phyloP scores from a whole-genome alignment of 2,113 vertebrate species.

The Ascaphus truei region DNA sequence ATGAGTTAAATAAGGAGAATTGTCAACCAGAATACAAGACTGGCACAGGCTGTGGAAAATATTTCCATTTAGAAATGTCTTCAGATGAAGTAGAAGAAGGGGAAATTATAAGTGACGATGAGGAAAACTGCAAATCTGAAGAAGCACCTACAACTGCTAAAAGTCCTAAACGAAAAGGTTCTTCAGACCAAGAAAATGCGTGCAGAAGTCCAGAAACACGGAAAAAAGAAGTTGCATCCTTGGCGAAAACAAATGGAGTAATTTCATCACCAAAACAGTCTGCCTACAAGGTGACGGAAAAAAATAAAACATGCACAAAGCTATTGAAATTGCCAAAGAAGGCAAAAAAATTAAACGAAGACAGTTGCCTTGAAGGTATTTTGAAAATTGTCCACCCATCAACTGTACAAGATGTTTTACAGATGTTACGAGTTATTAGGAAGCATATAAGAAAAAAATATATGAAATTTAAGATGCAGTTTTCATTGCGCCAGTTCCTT shows the following conservation, averaged over 20 bases:
- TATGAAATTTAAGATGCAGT: slow-evolving; percentile 92
- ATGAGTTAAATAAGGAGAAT: slow-evolving; percentile 91
- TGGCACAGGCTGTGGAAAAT: slow-evolving; percentile 43
- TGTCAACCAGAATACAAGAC: slow-evolving; percentile 69
- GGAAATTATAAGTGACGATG: slow-evolving; percentile 84
- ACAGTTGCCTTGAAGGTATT: slow-evolving; percentile 65
- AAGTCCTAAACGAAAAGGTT: slow-evolving; percentile 41
- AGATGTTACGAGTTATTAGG: slow-evolving; percentile 76
- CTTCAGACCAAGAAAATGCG: slow-evolving; percentile 44
- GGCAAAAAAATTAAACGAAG: slow-evolving; percentile 52
- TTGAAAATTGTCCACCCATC: slow-evolving; percentile 64
- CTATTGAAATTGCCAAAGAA: background rate
- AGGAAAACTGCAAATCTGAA: slow-evolving; percentile 52
- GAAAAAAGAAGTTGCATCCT: slow-evolving; percentile 38
- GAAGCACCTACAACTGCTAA: slow-evolving; percentile 44
- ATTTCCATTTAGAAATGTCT: slow-evolving; percentile 44
- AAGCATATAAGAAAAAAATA: slow-evolving; percentile 84
- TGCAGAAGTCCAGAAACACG: slow-evolving; percentile 35
- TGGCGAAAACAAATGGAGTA: background rate
- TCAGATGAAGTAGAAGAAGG: slow-evolving; percentile 86
- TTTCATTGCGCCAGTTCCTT: slow-evolving; percentile 82
- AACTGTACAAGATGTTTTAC: slow-evolving; percentile 77
- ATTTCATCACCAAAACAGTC: background rate
- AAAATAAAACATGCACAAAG: background rate
- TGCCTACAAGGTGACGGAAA: background rate